Evolutionary conservation across 2,888 invertebrate genomes (phyloP).

Genomic region (Drosophila austrosaltans): DNA sequence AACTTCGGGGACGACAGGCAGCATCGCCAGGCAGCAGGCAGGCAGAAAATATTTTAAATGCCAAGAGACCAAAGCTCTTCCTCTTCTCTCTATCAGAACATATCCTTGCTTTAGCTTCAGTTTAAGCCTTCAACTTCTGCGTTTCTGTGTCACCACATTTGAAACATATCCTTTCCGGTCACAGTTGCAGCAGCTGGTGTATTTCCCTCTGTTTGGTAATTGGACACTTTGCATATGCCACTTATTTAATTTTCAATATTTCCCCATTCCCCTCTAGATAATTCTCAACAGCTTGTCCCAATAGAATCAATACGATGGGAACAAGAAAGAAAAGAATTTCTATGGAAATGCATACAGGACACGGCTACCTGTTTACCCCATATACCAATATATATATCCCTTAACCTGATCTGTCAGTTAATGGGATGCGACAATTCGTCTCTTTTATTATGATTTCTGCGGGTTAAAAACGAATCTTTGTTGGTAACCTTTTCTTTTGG

Average conservation of each 20-base stretch:
- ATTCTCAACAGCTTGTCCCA: slow-evolving; percentile 69
- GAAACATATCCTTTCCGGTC: slow-evolving; percentile 49
- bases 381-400: not conserved
- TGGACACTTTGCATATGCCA: slow-evolving; percentile 67
- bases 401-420: slow-evolving; percentile 59
- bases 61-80: slow-evolving; percentile 13
- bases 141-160: slow-evolving; percentile 34
- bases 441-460: slow-evolving; percentile 14
- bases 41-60: slow-evolving; percentile 20
- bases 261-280: slow-evolving; percentile 35
- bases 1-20: slow-evolving; percentile 41
- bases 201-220: slow-evolving; percentile 56
- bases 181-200: slow-evolving; percentile 55
- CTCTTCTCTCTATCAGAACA: not conserved
- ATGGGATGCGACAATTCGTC: slow-evolving; percentile 45
- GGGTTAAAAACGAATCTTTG: slow-evolving; percentile 21
- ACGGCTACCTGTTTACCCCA: slow-evolving; percentile 40
- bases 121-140: slow-evolving; percentile 3
- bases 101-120: slow-evolving; percentile 20
- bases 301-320: slow-evolving; percentile 54
- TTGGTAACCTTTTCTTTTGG: not conserved
- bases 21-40: not conserved
- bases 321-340: slow-evolving; percentile 29
- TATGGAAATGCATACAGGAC: slow-evolving; percentile 49
- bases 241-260: slow-evolving; percentile 33